Base-by-base conservation (phyloP, 1,140 invertebrate genomes). In the Saccostrea glomerata region DNA sequence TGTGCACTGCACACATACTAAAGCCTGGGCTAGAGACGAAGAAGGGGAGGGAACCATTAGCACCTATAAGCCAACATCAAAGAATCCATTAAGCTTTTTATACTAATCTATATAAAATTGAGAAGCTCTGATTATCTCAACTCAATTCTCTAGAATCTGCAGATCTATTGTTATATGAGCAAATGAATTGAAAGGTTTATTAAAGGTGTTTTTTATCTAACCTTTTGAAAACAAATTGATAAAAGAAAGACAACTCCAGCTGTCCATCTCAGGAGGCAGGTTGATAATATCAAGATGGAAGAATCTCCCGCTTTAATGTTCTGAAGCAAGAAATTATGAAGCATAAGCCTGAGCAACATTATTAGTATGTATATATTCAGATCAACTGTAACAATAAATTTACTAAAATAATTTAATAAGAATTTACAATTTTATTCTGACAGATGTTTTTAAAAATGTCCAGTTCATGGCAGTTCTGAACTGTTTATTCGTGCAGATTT, bases 171-270 rank as follows among this genome's bases (percentile, higher is more conserved):
- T 17, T 63, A 63, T 20, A 20, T 63, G 6, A 20, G 17, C n/a
- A 20, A 6, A n/a, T 20, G 58, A 60, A 63, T 17, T 1, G 2
- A n/a, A 17, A 17, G 6, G 17, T n/a, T 20, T 63, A n/a, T n/a
- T n/a, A n/a, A 5, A 60, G 58, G 4, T 20, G 17, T 20, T 15
- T 5, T 23, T 60, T 25, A 63, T 66, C 88, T 87, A 5, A 92
- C 90, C 90, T 90, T 86, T 30, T 86, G 15, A 56, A 92, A 92
- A 54, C 89, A 85, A 3, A 36, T 23, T 58, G 77, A 73, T 40
- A 91, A 20, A 25, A 92, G 23, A 83, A 89, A 91, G 5, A 91
- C 15, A 36, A 92, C 47, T n/a, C 90, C 90, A 25, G 89, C 91
- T 23, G 87, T 86, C 54, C 85, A 91, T 40, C 90, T 86, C 5